Evolutionary conservation across 2,113 vertebrate species (phyloP).

Genomic region (Xiphophorus hellerii): DNA sequence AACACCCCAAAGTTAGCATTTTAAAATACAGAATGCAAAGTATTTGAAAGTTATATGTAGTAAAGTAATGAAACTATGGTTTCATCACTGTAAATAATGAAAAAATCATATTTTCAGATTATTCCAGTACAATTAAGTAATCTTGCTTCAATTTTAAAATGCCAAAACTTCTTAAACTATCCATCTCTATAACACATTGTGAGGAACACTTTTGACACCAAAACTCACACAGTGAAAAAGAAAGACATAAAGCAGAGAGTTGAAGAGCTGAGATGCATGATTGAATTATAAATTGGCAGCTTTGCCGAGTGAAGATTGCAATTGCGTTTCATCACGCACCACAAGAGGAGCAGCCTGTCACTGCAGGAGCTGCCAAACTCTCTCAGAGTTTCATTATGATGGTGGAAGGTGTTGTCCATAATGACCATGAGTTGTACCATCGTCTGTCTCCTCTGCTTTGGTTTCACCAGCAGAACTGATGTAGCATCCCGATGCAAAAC

Average conservation of each 20-base stretch:
- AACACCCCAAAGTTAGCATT: not conserved
- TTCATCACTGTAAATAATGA: too few relatives aligned
- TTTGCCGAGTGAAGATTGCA: slow-evolving; percentile 2
- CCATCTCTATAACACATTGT: not conserved
- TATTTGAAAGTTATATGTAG: not conserved
- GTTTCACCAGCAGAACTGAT: not conserved
- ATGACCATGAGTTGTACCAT: slow-evolving; percentile 1
- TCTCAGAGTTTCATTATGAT: not conserved
- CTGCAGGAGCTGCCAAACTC: not conserved
- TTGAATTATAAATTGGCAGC: not conserved
- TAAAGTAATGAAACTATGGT: too few relatives aligned
- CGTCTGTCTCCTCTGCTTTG: not conserved
- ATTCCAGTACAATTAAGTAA: not conserved
- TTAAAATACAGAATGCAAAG: not conserved
- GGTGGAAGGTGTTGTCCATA: not conserved
- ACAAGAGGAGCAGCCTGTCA: not conserved
- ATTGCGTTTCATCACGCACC: not conserved
- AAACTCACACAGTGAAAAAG: not conserved
- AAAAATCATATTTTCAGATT: not conserved
- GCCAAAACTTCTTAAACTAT: not conserved
- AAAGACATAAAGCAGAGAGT: not conserved
- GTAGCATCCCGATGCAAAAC: not conserved
- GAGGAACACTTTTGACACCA: not conserved
- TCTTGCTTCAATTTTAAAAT: too few relatives aligned
- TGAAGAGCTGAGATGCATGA: not conserved